Base-by-base conservation (phyloP, 2,113 vertebrate genomes). In the Podarcis raffonei region DNA sequence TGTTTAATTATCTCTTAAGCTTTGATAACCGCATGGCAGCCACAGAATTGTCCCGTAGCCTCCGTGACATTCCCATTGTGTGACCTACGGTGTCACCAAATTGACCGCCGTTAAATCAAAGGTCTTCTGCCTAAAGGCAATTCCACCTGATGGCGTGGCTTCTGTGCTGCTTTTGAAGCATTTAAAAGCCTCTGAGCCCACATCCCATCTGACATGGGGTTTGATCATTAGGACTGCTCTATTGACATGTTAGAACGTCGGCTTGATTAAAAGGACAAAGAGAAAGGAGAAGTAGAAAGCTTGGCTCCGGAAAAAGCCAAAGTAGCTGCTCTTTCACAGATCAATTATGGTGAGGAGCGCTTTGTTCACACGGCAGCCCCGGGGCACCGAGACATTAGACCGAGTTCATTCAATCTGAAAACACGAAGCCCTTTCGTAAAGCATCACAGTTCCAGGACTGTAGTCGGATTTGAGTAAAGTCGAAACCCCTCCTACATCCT, bases 31-130 rank as follows among this genome's bases (percentile, higher is more conserved):
- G 87, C 53, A 79, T 83, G 18, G 86, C 93, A 88, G 84, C 39
- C 88, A 23, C 78, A 59, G 81, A 74, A 85, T 81, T 86, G 4
- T 62, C 82, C 91, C 72, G 86, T 89, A 86, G 42, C 84, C 90
- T 86, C 85, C 88, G 27, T 90, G 92, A 91, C 89, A 89, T 92
- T 95, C 91, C 32, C 3, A 78, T 87, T 91, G 89, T 81, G 90
- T 89, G 86, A 89, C 57, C 86, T 85, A 25, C 53, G 87, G 65
- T 84, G 92, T 84, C 62, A 87, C 57, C 48, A 95, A 95, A 93
- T 48, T 93, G 84, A 91, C 88, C 65, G 15, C 94, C 69, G 83
- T 93, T 94, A 94, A 95, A 94, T 89, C 90, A 89, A 90, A 95
- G 42, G 59, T 86, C 48, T 27, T 92, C 85, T 83, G 71, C 81